Base-by-base conservation (phyloP, 2,888 invertebrate species). In the Athalia cordata region DNA sequence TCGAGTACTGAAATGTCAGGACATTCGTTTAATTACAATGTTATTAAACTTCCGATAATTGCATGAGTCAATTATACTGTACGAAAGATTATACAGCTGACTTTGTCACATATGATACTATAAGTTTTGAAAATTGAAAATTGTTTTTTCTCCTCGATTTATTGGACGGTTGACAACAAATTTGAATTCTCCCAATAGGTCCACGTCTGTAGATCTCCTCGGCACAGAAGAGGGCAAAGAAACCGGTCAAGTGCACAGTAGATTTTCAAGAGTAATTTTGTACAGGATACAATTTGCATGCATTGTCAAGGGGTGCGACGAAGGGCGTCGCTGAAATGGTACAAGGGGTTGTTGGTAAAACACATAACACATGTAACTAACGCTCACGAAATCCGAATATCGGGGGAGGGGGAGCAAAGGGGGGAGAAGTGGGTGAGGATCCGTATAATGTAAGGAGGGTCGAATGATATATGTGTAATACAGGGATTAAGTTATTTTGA, bases 291-390 rank as follows among this genome's bases (percentile, higher is more conserved):
- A 47, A 72, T 72, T 72, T 72, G 75, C 75, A 64, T 61, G 15
- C 50, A 62, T 68, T 15, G 29, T 13, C 52, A 52, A 8, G 50
- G 64, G 62, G 50, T 9, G 29, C 29, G 29, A 29, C 57, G 57
- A 45, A n/a, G 62, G 74, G 45, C 11, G 66, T 15, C 45, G 59
- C 15, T 62, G 29, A 29, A 29, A 29, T 29, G 29, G 62, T 59
- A 15, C 6, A 29, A 29, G 49, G 70, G 57, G 43, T 45, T 52
- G 47, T 29, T 47, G 77, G 70, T 15, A 70, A 78, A 61, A 77
- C 74, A 74, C 52, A 75, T 59, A 67, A 81, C 81, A 81, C 80
- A 79, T 82, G 82, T 82, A 82, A 82, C 77, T 81, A 82, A 82
- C 79, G 77, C 62, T 78, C 77, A 76, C 64, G 64, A 49, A n/a